Evolutionary conservation across 1,140 invertebrate genomes (phyloP).

Genomic region (Sipha flava): DNA sequence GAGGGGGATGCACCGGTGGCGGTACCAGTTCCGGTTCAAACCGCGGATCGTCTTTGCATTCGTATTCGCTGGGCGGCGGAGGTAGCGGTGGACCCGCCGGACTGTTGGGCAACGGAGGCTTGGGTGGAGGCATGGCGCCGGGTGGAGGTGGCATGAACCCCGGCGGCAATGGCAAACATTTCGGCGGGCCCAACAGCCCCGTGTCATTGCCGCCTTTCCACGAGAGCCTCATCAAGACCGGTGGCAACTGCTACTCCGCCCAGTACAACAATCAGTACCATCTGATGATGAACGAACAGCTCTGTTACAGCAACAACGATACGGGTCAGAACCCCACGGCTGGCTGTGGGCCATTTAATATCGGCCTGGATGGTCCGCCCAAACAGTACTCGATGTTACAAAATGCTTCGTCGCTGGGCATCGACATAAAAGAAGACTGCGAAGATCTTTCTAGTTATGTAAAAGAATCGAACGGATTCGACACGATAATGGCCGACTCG

Average conservation of each 20-base stretch:
- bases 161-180: constrained; percentile 58
- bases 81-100: constrained; percentile 47
- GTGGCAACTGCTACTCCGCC: constrained; percentile 38
- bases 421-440: constrained; percentile 63
- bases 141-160: constrained; percentile 52
- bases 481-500: constrained; percentile 72
- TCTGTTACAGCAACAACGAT: constrained; percentile 69
- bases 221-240: constrained; percentile 67
- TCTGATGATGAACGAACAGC: constrained; percentile 50
- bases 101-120: constrained; percentile 41
- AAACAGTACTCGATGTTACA: constrained; percentile 72
- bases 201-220: constrained; percentile 75
- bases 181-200: constrained; percentile 73
- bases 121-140: constrained; percentile 46
- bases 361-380: constrained; percentile 38
- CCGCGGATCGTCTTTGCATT: constrained; percentile 45
- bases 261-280: constrained; percentile 39
- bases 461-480: constrained; percentile 51
- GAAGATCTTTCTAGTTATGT: constrained; percentile 62
- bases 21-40: constrained; percentile 54
- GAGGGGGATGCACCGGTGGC: constrained; percentile 34
- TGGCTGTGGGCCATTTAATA: constrained; percentile 46
- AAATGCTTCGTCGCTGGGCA: constrained; percentile 66
- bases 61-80: constrained; percentile 42
- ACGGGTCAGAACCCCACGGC: constrained; percentile 51